Percentiles rank a stretch among this genome's conserved stretches.
Conservation (phyloP, 92 coral and sea anemone genomes). For the Phenganax subtilis region DNA sequence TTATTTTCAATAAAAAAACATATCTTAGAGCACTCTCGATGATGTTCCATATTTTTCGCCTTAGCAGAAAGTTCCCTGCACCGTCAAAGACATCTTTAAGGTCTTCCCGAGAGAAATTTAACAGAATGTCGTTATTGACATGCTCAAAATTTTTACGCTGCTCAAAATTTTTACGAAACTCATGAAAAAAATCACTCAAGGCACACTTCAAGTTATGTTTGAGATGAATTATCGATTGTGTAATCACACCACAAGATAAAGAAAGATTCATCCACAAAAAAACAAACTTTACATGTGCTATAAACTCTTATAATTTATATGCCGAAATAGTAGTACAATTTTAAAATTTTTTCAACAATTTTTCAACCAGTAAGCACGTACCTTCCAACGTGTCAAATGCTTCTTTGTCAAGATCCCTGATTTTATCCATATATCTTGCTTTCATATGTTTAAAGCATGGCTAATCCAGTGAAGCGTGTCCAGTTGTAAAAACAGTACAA, state of each 20-base stretch:
- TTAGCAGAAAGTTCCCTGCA: slow-evolving; percentile 16
- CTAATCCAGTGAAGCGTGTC: not conserved
- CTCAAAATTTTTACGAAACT: not conserved
- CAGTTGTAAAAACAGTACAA: not conserved
- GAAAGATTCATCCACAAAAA: too few relatives aligned
- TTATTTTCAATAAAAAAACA: not conserved
- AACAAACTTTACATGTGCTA: too few relatives aligned
- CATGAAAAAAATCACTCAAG: not conserved
- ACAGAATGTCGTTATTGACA: slow-evolving; percentile 20
- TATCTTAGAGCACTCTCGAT: slow-evolving; percentile 28
- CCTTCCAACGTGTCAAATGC: not conserved
- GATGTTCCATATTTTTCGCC: slow-evolving; percentile 25
- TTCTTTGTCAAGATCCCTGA: not conserved
- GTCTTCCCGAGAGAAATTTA: slow-evolving; percentile 13
- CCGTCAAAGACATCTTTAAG: slow-evolving; percentile 31
- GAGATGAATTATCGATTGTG: not conserved
- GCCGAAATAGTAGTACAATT: too few relatives aligned
- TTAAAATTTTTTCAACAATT: too few relatives aligned
- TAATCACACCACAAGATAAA: not conserved
- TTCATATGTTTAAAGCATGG: not conserved
- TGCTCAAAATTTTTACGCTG: too few relatives aligned
- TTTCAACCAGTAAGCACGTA: not conserved
- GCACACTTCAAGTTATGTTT: too few relatives aligned
- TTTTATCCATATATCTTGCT: not conserved
- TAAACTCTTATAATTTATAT: too few relatives aligned